Percentiles rank a stretch among this genome's conserved stretches.
phyloP scores from a whole-genome alignment of 2,113 vertebrate genomes.

The Muntiacus muntjak region DNA sequence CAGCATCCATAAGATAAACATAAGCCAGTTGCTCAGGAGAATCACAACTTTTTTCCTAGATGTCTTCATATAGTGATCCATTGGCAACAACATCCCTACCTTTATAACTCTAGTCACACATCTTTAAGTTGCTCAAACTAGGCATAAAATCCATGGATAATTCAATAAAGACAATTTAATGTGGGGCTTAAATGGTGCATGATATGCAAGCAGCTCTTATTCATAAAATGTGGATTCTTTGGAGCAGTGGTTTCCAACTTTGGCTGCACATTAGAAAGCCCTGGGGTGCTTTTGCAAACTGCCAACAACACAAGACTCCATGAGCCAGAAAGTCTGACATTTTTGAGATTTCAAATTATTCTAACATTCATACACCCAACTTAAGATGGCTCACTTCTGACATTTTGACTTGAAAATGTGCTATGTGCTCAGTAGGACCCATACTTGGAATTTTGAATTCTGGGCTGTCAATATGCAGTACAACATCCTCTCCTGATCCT shows the following conservation, averaged over 20 bases:
- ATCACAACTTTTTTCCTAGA: neutral
- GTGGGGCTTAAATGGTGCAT: no score
- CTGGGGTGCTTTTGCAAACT: neutral
- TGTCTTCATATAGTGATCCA: neutral
- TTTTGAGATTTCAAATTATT: neutral
- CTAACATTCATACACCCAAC: neutral
- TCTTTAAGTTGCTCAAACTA: neutral
- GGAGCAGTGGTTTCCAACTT: neutral
- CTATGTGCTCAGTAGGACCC: neutral
- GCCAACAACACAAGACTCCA: neutral
- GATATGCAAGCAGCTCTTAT: accelerated
- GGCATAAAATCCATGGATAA: neutral
- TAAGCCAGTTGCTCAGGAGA: neutral
- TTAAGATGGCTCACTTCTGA: neutral
- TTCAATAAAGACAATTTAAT: neutral
- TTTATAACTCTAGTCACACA: neutral
- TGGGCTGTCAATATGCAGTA: neutral
- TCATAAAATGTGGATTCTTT: neutral
- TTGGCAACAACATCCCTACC: no score
- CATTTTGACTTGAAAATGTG: neutral
- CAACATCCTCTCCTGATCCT: neutral
- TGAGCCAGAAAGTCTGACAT: neutral
- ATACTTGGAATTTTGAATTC: neutral
- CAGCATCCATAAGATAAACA: neutral
- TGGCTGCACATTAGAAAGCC: neutral